Base-by-base conservation (phyloP, 2,797 vertebrate genomes). In the Tadarida brasiliensis region DNA sequence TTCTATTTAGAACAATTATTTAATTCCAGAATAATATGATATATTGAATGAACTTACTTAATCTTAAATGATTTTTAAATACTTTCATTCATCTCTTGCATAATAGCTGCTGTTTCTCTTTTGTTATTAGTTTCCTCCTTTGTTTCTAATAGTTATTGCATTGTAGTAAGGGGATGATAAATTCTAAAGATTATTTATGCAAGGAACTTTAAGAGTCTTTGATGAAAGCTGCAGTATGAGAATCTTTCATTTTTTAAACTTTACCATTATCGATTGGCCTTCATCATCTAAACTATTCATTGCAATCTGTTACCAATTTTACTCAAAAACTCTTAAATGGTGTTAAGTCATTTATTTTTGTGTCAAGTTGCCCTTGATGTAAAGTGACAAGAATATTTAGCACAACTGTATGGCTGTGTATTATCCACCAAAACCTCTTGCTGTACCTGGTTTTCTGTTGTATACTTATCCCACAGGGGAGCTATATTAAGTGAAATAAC, bases 21-120 rank as follows among this genome's bases (percentile, higher is more conserved):
- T 78, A 73, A 80, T 65, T 93, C 56, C 3, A 92, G 71, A 87
- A 93, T 85, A 81, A 59, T 65, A 61, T 44, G 3, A 81, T 26
- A 49, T 81, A 44, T 68, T 89, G 33, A 81, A 63, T 4, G 11
- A 74, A 56, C 3, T 91, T 70, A 8, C 7, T 65, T 74, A 61
- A 68, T 49, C 10, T 35, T 54, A 4, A 47, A 70, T 22, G 11
- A 49, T 15, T 81, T 80, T 91, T 14, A 67, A 94, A 56, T 61
- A 15, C 2, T 54, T 71, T 81, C 73, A 26, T 81, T 92, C 12
- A 49, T 28, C 28, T 82, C 9, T 85, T 78, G 2, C 3, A 47
- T 65, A 35, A 67, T 19, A 30, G 2, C 77, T 8, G 19, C 3
- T 59, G 54, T 84, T 35, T 28, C 47, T 30, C 11, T 65, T 49